These are phyloP conservation scores for Pandemis heparana DNA, from an alignment of 2,888 invertebrate species.

Conservation along the genomic window DNA sequence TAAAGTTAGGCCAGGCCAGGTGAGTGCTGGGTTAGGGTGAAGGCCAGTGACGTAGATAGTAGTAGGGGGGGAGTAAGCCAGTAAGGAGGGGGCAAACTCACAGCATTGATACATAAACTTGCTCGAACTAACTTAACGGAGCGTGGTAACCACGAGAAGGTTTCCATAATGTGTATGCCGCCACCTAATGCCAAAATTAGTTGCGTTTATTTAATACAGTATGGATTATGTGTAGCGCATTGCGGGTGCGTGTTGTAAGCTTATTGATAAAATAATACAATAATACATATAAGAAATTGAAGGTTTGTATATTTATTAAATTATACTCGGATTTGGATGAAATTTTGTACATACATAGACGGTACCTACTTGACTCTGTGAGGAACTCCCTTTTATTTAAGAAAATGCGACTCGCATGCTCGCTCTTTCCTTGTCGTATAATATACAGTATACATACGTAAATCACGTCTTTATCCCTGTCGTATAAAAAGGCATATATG, in stretches of 20 bases:
- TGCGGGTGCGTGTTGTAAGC: not conserved
- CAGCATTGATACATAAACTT: slow-evolving; percentile 61
- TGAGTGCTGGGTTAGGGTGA: slow-evolving; percentile 55
- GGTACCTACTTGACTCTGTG: too few relatives aligned
- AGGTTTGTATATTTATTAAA: too few relatives aligned
- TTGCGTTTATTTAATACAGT: slow-evolving; percentile 8
- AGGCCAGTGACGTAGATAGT: slow-evolving; percentile 68
- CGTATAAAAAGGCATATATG: too few relatives aligned
- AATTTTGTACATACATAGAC: too few relatives aligned
- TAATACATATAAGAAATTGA: too few relatives aligned
- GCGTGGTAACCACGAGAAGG: slow-evolving; percentile 54
- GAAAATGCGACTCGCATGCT: too few relatives aligned
- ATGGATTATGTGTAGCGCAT: not conserved
- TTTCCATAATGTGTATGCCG: slow-evolving; percentile 28
- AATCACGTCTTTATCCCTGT: too few relatives aligned
- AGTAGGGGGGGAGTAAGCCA: slow-evolving; percentile 49
- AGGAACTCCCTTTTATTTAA: too few relatives aligned
- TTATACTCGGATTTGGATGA: too few relatives aligned
- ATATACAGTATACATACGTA: too few relatives aligned
- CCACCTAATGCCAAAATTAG: slow-evolving; percentile 11
- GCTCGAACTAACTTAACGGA: slow-evolving; percentile 58
- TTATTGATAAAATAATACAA: too few relatives aligned
- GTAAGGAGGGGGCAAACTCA: slow-evolving; percentile 52
- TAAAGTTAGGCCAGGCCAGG: slow-evolving; percentile 72
- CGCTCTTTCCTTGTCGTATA: too few relatives aligned